Base-by-base conservation (phyloP, 2,888 invertebrate species). In the Hyles lineata region DNA sequence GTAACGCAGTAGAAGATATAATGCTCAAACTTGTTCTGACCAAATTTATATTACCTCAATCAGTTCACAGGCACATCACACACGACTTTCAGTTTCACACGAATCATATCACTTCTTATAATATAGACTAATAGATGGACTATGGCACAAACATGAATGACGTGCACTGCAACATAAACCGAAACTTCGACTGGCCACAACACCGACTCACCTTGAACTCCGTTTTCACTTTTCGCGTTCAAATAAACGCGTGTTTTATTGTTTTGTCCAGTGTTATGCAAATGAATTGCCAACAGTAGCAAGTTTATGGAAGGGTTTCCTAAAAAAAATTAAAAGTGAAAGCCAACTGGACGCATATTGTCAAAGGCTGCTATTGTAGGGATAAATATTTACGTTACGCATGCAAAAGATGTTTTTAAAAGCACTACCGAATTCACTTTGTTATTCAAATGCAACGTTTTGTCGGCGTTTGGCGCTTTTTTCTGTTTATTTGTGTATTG, bases 361-460 rank as follows among this genome's bases (percentile, higher is more conserved):
- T 89, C 90, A 92, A 91, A 91, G 91, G 89, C 89, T 87, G 82
- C 81, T 85, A 89, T 93, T 91, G 90, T 90, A 70, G 77, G 77
- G 77, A 90, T 91, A 92, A 94, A 94, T 94, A 94, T 94, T 94
- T 93, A 94, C 91, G 90, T 89, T 89, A 82, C 82, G 79, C 80
- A 93, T 94, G 94, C 94, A 94, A 94, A 94, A 93, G 84, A 90
- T 86, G 88, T 93, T 94, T 94, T 93, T 91, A 88, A 84, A 84
- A 83, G 82, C 82, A 83, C 90, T 94, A 94, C 94, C 84, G 94
- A 89, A 92, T 90, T 82, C 87, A 80, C 84, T 89, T 90, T 94
- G 90, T 93, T 93, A 91, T 93, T 92, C 78, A 87, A 86, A 90
- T 84, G 86, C 92, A 92, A 91, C 92, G 92, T 91, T 93, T 91